Conservation (phyloP, 2,888 invertebrate genomes). For the Lasioglossum pauxillum region DNA sequence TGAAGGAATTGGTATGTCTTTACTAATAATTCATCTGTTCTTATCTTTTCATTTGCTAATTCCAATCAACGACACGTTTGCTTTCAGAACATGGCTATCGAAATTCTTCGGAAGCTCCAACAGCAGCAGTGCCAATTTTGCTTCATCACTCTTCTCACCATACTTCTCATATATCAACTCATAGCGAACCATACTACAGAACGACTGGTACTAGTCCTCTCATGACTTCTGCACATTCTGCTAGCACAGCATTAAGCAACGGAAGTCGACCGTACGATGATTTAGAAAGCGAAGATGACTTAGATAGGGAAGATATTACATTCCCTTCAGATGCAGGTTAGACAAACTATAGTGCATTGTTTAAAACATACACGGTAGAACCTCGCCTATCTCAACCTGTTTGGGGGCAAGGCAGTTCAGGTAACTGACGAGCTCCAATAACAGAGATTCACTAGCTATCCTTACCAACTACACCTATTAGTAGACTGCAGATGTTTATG, state of each 20-base stretch:
- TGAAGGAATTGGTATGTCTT: slow-evolving; percentile 74
- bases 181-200: slow-evolving; percentile 85
- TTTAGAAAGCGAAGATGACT: slow-evolving; percentile 95
- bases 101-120: slow-evolving; percentile 80
- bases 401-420: background rate
- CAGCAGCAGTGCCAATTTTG: slow-evolving; percentile 78
- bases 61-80: background rate
- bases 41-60: background rate
- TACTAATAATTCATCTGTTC: background rate
- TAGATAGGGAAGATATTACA: slow-evolving; percentile 93
- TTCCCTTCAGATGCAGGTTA: slow-evolving; percentile 91
- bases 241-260: slow-evolving; percentile 86
- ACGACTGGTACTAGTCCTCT: slow-evolving; percentile 88
- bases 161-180: slow-evolving; percentile 77
- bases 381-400: background rate
- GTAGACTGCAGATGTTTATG: no score
- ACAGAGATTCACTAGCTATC: background rate
- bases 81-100: slow-evolving; percentile 79
- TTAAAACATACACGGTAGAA: background rate
- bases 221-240: slow-evolving; percentile 84
- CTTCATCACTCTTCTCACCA: slow-evolving; percentile 78
- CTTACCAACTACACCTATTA: background rate
- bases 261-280: slow-evolving; percentile 91
- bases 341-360: slow-evolving; percentile 41
- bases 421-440: background rate